A percentile compares a stretch with the other conserved stretches of the same genome.
Evolutionary conservation across 2,888 invertebrate genomes (phyloP).

Genomic region (Orthonevra nobilis): DNA sequence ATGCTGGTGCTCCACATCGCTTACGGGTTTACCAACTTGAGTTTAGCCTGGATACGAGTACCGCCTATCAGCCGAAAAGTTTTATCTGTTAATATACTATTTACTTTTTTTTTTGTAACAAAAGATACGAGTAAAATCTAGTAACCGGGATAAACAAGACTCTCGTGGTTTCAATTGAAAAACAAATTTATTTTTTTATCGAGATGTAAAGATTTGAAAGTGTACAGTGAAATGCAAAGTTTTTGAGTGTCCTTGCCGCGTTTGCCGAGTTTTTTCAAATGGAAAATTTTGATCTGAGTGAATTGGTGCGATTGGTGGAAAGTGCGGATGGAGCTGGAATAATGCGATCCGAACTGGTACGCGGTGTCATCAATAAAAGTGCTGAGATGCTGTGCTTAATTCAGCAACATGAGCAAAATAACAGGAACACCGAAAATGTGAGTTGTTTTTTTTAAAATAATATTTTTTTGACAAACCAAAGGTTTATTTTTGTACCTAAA

Average conservation of each 20-base stretch:
- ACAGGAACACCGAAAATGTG: constrained; percentile 28
- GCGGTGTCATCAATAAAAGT: constrained; percentile 52
- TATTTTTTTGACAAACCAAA: too few species aligned
- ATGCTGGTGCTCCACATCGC: constrained; percentile 7
- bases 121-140: too few species aligned
- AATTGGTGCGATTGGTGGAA: constrained; percentile 51
- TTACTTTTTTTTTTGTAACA: too few species aligned
- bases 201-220: too few species aligned
- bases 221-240: too few species aligned
- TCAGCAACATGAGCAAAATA: constrained; percentile 23
- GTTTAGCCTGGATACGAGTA: constrained; percentile 7
- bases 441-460: constrained; percentile 13
- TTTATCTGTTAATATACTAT: too few species aligned
- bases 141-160: too few species aligned
- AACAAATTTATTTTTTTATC: too few species aligned
- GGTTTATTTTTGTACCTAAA: neutral
- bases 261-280: too few species aligned
- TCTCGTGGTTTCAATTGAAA: too few species aligned
- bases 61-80: too few species aligned
- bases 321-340: constrained; percentile 35
- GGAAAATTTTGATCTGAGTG: constrained; percentile 58
- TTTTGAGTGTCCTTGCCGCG: too few species aligned
- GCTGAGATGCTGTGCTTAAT: constrained; percentile 48
- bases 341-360: constrained; percentile 40
- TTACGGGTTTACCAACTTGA: constrained; percentile 16